A percentile compares a stretch with the other conserved stretches of the same genome.
Evolutionary conservation across 2,797 vertebrate species (phyloP).

Genomic region (Crenichthys baileyi): DNA sequence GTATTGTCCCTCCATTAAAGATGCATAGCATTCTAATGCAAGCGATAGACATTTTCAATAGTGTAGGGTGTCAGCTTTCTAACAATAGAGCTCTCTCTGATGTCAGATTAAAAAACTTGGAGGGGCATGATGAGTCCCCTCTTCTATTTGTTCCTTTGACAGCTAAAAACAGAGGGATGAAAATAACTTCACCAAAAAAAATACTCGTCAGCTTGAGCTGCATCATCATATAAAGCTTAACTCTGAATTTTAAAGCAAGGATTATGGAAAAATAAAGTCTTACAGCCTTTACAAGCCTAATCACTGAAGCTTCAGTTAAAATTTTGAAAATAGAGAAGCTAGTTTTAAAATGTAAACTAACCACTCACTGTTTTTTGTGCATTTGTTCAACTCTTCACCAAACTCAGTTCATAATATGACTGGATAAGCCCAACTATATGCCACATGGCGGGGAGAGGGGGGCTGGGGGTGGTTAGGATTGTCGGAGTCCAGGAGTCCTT

Average conservation of each 20-base stretch:
- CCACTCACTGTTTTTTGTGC: background rate
- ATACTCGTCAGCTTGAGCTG: background rate
- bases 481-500: too few relatives aligned
- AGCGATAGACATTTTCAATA: constrained; percentile 29
- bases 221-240: background rate
- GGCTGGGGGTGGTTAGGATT: too few relatives aligned
- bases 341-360: too few relatives aligned
- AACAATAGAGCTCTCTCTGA: constrained; percentile 57
- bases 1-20: constrained; percentile 29
- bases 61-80: too few relatives aligned
- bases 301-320: too few relatives aligned
- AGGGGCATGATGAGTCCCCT: too few relatives aligned
- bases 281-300: too few relatives aligned
- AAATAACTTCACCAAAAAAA: constrained; percentile 41
- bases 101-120: constrained; percentile 1
- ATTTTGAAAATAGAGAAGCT: too few relatives aligned
- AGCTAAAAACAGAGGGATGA: constrained; percentile 24
- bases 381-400: background rate
- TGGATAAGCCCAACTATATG: background rate
- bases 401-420: background rate
- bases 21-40: constrained; percentile 25
- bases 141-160: constrained; percentile 15
- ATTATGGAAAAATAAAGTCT: too few relatives aligned
- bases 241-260: background rate
- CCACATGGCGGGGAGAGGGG: background rate